phyloP scores from a whole-genome alignment of 2,888 invertebrate genomes.

The Hemistola chrysoprasaria region DNA sequence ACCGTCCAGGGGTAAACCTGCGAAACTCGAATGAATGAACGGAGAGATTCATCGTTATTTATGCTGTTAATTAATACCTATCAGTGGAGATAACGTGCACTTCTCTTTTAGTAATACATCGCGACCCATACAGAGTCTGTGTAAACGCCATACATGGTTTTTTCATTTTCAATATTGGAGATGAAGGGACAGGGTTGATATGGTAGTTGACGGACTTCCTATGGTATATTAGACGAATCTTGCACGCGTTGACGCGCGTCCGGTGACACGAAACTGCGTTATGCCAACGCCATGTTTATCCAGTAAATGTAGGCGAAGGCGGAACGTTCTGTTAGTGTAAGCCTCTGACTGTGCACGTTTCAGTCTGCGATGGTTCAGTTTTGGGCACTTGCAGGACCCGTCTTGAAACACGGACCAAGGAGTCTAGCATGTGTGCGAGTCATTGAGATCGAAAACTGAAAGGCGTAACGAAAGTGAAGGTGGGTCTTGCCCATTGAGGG shows the following conservation, averaged over 20 bases:
- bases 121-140: conserved; percentile 76
- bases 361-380: conserved; percentile 61
- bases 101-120: conserved; percentile 74
- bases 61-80: neutral
- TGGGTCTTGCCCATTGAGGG: conserved; percentile 53
- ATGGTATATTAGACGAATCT: conserved; percentile 31
- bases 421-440: conserved; percentile 85
- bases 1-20: conserved; percentile 81
- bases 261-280: conserved; percentile 46
- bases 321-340: conserved; percentile 39
- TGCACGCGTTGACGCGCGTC: conserved; percentile 48
- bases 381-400: conserved; percentile 84
- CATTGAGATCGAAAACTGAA: conserved; percentile 82
- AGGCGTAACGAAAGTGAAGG: conserved; percentile 86
- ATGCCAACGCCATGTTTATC: conserved; percentile 38
- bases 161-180: neutral
- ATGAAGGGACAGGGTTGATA: conserved; percentile 4
- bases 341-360: conserved; percentile 53
- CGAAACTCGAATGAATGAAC: conserved; percentile 78
- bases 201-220: conserved; percentile 13
- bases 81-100: conserved; percentile 36
- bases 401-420: conserved; percentile 80
- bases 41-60: conserved; percentile 56
- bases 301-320: no score
- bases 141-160: conserved; percentile 53